phyloP scores from a whole-genome alignment of 2,888 invertebrate genomes.

The Synergus umbraculus region DNA sequence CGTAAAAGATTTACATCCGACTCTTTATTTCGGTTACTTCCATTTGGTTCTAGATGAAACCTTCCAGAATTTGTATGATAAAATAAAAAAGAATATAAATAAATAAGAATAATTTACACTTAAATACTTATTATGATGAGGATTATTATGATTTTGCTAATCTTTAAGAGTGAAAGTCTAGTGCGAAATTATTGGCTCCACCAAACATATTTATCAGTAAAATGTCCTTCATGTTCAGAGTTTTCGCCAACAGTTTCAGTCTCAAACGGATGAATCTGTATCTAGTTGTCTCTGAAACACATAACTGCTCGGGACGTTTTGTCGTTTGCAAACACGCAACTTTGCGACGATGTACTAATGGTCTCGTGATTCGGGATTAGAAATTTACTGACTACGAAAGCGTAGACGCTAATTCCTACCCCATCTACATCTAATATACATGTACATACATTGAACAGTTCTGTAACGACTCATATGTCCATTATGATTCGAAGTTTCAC shows the following conservation, averaged over 20 bases:
- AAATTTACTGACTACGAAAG: conserved; percentile 43
- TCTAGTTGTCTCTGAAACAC: conserved; percentile 46
- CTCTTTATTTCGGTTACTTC: conserved; percentile 51
- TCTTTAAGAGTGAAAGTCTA: not conserved
- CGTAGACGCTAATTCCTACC: not conserved
- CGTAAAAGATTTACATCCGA: conserved; percentile 49
- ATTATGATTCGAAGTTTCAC: not conserved
- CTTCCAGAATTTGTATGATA: not conserved
- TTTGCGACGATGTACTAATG: conserved; percentile 52
- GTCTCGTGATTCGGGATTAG: conserved; percentile 56
- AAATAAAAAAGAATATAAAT: no score
- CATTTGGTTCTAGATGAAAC: conserved; percentile 49
- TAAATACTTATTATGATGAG: no score
- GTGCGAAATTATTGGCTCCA: not conserved
- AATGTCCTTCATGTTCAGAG: conserved; percentile 21
- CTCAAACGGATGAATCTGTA: conserved; percentile 12
- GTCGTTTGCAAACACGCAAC: conserved; percentile 57
- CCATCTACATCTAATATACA: not conserved
- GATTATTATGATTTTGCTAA: not conserved
- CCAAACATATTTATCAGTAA: not conserved
- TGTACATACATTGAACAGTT: conserved; percentile 3
- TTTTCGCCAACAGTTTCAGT: conserved; percentile 30
- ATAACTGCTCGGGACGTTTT: conserved; percentile 56
- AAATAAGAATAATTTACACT: no score
- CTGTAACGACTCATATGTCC: not conserved